Conservation (phyloP, 2,797 vertebrate species). For the Mormyrus hasselquistii region DNA sequence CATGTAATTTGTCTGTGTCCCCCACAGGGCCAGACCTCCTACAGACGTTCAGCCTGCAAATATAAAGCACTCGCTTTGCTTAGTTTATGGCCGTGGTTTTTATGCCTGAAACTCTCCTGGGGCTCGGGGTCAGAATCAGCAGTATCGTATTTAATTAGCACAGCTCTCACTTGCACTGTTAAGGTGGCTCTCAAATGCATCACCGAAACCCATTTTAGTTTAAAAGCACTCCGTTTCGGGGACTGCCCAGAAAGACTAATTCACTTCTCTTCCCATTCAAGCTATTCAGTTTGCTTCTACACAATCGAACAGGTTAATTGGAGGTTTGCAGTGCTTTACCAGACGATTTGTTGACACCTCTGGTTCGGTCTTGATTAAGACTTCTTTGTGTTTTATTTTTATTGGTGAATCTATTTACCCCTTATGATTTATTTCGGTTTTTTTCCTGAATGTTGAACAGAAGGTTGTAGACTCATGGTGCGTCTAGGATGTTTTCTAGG, state of each 20-base stretch:
- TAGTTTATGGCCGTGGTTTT: slow-evolving; percentile 21
- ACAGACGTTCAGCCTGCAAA: not conserved
- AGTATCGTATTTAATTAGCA: slow-evolving; percentile 24
- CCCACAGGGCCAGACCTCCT: not conserved
- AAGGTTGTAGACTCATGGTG: not conserved
- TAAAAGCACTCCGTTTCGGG: slow-evolving; percentile 17
- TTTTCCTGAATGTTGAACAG: not conserved
- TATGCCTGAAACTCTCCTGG: not conserved
- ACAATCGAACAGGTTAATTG: slow-evolving; percentile 19
- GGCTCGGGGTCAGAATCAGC: slow-evolving; percentile 11
- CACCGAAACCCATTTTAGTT: slow-evolving; percentile 18
- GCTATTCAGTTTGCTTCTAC: slow-evolving; percentile 11
- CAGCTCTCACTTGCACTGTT: not conserved
- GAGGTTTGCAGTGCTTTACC: slow-evolving; percentile 1
- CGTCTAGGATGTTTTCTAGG: not conserved
- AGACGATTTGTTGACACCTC: not conserved
- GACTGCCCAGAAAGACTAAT: slow-evolving; percentile 14
- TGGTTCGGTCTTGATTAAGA: not conserved
- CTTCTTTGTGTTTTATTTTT: not conserved
- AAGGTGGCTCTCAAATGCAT: slow-evolving; percentile 13
- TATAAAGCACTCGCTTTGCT: slow-evolving; percentile 7
- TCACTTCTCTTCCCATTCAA: slow-evolving; percentile 13
- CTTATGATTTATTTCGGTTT: not conserved
- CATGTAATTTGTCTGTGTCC: not conserved
- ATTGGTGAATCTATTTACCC: not conserved